Evolutionary conservation across 2,888 invertebrate species (phyloP), one percentile per base, ranked within the genome.

Genomic region (Caenorhabditis angaria): DNA sequence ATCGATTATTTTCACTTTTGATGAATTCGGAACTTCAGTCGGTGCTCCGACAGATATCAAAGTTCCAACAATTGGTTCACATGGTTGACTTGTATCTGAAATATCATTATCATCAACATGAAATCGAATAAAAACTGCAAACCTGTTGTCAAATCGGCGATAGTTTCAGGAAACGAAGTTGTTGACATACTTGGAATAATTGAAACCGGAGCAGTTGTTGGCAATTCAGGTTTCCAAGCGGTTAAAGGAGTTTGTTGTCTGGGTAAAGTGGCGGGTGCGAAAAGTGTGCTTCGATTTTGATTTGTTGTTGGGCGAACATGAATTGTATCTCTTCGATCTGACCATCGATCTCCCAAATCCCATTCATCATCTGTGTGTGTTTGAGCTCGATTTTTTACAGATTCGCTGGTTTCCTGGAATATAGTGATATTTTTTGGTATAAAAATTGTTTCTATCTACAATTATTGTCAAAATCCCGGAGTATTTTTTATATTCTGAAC

Each of bases 221-320:
- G 73, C 8, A 73, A 56, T 5, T 73, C 73, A 8, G 73, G 73
- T 69, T 73, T 65, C 61, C 54, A 32, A 14, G 73, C 73, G 28
- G 61, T 25, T 10, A 77, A 41, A 0, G 77, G 77, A 0, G 74
- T 77, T 10, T 59, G 65, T 48, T 80, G 80, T 68, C 80, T 27
- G 0, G 80, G 80, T 2, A 80, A 57, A 12, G 80, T 80, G 5
- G 80, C 80, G 0, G 80, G 80, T 8, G 80, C 77, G 24, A 61
- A 77, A 0, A 47, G 35, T 22, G 20, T 25, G 50, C 2, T 25
- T 51, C 22, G 41, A 32, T 12, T 58, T 27, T 55, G 50, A 29
- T 20, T 12, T 6, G 0, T 18, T 12, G 48, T 10, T 1, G 64
- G 65, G 27, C 64, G 58, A 41, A 62, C 70, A 20, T 64, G 66